Evolutionary conservation across 2,888 invertebrate genomes (phyloP).

Genomic region (Apamea monoglypha): DNA sequence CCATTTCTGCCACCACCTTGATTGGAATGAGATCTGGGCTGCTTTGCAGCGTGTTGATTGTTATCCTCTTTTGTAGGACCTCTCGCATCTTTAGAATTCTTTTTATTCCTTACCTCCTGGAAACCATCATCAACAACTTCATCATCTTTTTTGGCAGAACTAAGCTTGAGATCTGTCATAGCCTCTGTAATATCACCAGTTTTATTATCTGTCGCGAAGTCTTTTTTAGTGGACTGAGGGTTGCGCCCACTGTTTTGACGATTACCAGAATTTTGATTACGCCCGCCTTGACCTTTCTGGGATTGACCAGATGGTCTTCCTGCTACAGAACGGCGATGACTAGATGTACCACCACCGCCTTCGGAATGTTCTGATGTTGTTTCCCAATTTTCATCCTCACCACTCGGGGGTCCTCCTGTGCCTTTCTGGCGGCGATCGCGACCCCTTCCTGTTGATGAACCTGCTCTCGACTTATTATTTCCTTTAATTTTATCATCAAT

Average conservation of each 20-base stretch:
- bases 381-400: conserved; percentile 93
- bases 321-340: conserved; percentile 79
- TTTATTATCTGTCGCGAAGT: conserved; percentile 78
- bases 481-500: conserved; percentile 92
- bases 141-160: conserved; percentile 83
- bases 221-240: conserved; percentile 79
- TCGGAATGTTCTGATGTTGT: conserved; percentile 96
- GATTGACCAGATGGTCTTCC: conserved; percentile 77
- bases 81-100: conserved; percentile 92
- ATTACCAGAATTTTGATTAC: conserved; percentile 81
- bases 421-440: conserved; percentile 85
- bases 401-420: conserved; percentile 81
- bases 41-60: conserved; percentile 75
- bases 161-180: conserved; percentile 84
- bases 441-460: conserved; percentile 91
- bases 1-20: conserved; percentile 87
- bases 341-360: conserved; percentile 80
- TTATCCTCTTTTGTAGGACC: conserved; percentile 82
- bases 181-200: conserved; percentile 84
- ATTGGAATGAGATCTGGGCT: conserved; percentile 86
- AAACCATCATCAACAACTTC: conserved; percentile 93
- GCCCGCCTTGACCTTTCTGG: conserved; percentile 79
- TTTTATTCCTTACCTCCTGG: conserved; percentile 96
- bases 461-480: conserved; percentile 92
- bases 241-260: conserved; percentile 81